Base-by-base conservation (phyloP, 2,113 vertebrate genomes). In the Lota lota region DNA sequence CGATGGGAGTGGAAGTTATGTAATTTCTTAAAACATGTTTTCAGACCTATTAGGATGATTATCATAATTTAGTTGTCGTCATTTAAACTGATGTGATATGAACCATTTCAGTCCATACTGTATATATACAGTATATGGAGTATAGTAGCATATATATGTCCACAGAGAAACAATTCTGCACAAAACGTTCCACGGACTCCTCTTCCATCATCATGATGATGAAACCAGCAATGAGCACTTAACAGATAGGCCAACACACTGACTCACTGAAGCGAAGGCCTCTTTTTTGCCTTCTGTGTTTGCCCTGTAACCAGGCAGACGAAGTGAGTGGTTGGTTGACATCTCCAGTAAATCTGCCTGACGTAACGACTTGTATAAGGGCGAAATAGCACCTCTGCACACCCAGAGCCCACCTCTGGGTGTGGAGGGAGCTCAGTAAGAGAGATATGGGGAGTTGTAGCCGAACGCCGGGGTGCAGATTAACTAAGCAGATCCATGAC, bases 401-500 rank as follows among this genome's bases (percentile, higher is more conserved):
- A 18, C 36, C 33, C 10, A 16, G 40, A 59, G 50, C 64, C 22
- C 6, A 17, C 7, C 3, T 40, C 64, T 24, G 22, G 24, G n/a
- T n/a, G n/a, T n/a, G n/a, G n/a, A n/a, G 28, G 28, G 28, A 33
- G 67, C 47, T 40, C 74, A 81, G 78, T 36, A 57, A 22, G 18
- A 60, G 69, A 70, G 61, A 61, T 64, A 50, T 24, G 65, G 24
- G 18, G 66, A 56, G 67, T 33, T 24, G 18, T 19, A 74, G 76
- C 62, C 70, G 79, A 2, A 53, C 53, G 53, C 21, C 8, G 63
- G 71, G 22, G 51, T 54, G 33, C 70, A 63, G 68, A 72, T 74
- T 56, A 81, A 66, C 66, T 72, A 63, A 79, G 54, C 60, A 10
- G 33, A 73, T 24, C 33, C 50, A 24, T 62, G 50, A 62, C 58